Evolutionary conservation across 1,140 invertebrate genomes (phyloP), one percentile per base, ranked within the genome.

Genomic region (Drosophila baimaii): DNA sequence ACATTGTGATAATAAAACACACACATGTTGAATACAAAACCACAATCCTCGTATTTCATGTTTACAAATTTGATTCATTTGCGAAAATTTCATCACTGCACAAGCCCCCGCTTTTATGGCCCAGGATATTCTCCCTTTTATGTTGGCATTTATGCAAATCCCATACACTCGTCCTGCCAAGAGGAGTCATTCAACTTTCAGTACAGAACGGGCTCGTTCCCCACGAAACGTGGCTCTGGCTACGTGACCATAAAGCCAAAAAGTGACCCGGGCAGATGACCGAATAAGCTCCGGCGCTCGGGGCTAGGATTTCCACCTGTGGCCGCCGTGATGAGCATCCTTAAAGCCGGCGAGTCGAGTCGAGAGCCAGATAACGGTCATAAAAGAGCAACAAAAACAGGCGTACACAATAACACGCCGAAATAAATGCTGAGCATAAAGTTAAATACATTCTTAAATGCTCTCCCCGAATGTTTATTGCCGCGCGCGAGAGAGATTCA

Each of bases 161-260:
- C 73, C 47, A 55, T 41, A 47, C 41, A 39, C 46, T 31, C 43
- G 54, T 52, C 51, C 51, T 52, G 19, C 51, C 9, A 35, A 17
- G 47, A 37, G 39, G 19, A 76, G 73, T 77, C 73, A 77, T 77
- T 77, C 73, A 77, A 76, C 73, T 77, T 47, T 31, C 46, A 43
- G 66, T 33, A 13, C 17, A 31, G 21, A 23, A 25, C 44, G 8
- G 19, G 7, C 15, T 39, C 44, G 29, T 68, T n/a, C 17, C 44
- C 17, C 56, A 33, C 19, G 8, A 31, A 64, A 64, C 70, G 44
- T 74, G 52, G 41, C 49, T 17, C 29, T 19, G 9, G 10, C 69
- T 69, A 83, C 82, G 83, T 86, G 82, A 69, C 71, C 62, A 79
- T 88, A 86, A 83, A 88, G 77, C 77, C 61, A 62, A 72, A 77